These are phyloP conservation scores for Apantesis nais DNA, from an alignment of 2,888 invertebrate genomes.

Conservation along the genomic window DNA sequence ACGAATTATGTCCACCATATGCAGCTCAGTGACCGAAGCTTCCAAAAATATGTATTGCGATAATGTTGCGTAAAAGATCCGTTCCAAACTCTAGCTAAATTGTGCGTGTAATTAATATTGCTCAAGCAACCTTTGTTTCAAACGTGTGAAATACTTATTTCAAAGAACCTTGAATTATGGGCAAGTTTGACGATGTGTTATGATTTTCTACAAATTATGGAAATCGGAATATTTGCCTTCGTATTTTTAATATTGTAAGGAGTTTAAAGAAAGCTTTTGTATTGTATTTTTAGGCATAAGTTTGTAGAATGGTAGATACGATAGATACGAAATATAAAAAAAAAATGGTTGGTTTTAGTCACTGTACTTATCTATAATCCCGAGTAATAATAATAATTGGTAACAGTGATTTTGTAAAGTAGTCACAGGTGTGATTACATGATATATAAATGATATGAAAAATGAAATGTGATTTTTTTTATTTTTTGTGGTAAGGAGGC, in stretches of 20 bases:
- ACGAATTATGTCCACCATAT: background rate
- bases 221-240: background rate
- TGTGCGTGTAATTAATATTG: conserved; percentile 9
- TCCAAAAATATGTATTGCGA: conserved; percentile 2
- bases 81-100: background rate
- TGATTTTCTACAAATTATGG: conserved; percentile 3
- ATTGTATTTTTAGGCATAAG: background rate
- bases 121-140: conserved; percentile 12
- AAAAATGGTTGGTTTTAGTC: too few species aligned
- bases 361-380: too few species aligned
- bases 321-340: too few species aligned
- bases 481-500: too few species aligned
- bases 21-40: background rate
- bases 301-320: background rate
- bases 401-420: too few species aligned
- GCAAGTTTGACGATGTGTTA: background rate
- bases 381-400: too few species aligned
- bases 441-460: too few species aligned
- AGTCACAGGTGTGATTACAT: too few species aligned
- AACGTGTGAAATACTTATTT: conserved; percentile 9
- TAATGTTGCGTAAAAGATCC: conserved; percentile 1
- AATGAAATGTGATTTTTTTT: too few species aligned
- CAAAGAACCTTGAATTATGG: conserved; percentile 10
- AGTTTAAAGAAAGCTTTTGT: background rate
- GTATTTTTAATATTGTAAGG: background rate